A percentile compares a stretch with the other conserved stretches of the same genome.
These are phyloP conservation scores for Lordiphosa andalusiaca DNA, from an alignment of 2,888 invertebrate species.

Conservation along the genomic window DNA sequence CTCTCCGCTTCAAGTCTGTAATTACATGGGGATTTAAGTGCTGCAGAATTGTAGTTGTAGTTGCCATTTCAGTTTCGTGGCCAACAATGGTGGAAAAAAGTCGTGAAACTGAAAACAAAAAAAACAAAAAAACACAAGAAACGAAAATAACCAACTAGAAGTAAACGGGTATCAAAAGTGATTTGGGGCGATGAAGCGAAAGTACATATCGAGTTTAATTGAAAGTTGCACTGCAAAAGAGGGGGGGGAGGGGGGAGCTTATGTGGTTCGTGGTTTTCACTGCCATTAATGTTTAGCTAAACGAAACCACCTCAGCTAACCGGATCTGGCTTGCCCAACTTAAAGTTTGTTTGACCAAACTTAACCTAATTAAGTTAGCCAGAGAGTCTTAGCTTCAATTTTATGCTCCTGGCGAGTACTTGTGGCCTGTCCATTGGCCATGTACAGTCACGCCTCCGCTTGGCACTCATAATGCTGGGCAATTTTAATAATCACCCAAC, in stretches of 20 bases:
- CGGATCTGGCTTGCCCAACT: too few relatives aligned
- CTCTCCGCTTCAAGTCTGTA: conserved; percentile 18
- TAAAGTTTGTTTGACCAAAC: too few relatives aligned
- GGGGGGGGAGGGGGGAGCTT: background rate
- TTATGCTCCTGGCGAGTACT: background rate
- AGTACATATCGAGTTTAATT: conserved; percentile 35
- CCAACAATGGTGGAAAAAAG: conserved; percentile 30
- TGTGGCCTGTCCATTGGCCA: conserved; percentile 2
- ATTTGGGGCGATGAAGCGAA: conserved; percentile 37
- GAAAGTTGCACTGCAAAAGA: conserved; percentile 14
- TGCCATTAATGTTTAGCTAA: too few relatives aligned
- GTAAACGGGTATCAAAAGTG: conserved; percentile 22
- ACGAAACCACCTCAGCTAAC: too few relatives aligned
- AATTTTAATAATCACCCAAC: conserved; percentile 9
- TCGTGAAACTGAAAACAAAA: conserved; percentile 8
- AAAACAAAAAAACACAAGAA: conserved; percentile 9
- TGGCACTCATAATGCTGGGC: conserved; percentile 4
- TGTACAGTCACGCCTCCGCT: conserved; percentile 8
- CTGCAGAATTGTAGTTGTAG: conserved; percentile 24
- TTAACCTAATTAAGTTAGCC: background rate
- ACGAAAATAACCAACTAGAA: conserved; percentile 18
- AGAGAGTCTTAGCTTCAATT: conserved; percentile 2
- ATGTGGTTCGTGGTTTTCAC: background rate
- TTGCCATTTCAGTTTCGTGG: conserved; percentile 17
- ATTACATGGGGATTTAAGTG: conserved; percentile 39